These are phyloP conservation scores for Phoenoteleia sp. DNA, from an alignment of 2,888 invertebrate genomes.

Conservation along the genomic window DNA sequence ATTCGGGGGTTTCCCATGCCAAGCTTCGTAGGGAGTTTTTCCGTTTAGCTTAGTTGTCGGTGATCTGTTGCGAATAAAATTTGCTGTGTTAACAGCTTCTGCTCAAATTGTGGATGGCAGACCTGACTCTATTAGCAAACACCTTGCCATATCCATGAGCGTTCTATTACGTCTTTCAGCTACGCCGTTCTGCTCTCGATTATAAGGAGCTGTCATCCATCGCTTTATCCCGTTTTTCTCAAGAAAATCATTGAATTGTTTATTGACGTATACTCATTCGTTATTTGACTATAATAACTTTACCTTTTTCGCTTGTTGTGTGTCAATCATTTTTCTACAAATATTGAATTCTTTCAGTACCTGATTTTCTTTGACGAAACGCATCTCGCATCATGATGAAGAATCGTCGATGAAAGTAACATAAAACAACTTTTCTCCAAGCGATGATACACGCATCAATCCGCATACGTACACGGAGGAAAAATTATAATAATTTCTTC, in stretches of 20 bases:
- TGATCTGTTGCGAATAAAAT: too few relatives aligned
- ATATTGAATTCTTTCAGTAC: slow-evolving; percentile 58
- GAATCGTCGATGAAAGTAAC: too few relatives aligned
- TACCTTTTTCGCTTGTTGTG: slow-evolving; percentile 41
- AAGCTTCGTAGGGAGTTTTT: too few relatives aligned
- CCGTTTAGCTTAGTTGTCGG: too few relatives aligned
- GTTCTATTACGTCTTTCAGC: slow-evolving; percentile 28
- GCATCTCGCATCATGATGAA: too few relatives aligned
- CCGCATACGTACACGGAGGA: too few relatives aligned
- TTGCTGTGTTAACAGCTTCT: too few relatives aligned
- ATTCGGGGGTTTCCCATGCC: too few relatives aligned
- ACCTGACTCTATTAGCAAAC: slow-evolving; percentile 25
- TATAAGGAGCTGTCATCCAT: slow-evolving; percentile 20
- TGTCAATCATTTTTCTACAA: slow-evolving; percentile 64
- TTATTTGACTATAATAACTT: slow-evolving; percentile 10
- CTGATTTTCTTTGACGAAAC: too few relatives aligned
- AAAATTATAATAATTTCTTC: too few relatives aligned
- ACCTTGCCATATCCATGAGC: slow-evolving; percentile 27
- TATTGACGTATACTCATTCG: slow-evolving; percentile 12
- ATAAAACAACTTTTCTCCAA: too few relatives aligned
- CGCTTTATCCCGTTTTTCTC: not conserved
- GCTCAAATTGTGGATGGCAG: not conserved
- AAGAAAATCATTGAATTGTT: not conserved
- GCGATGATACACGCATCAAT: too few relatives aligned
- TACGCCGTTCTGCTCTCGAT: slow-evolving; percentile 30